Conservation (phyloP, 2,888 invertebrate genomes). For the Drosophila birchii region DNA sequence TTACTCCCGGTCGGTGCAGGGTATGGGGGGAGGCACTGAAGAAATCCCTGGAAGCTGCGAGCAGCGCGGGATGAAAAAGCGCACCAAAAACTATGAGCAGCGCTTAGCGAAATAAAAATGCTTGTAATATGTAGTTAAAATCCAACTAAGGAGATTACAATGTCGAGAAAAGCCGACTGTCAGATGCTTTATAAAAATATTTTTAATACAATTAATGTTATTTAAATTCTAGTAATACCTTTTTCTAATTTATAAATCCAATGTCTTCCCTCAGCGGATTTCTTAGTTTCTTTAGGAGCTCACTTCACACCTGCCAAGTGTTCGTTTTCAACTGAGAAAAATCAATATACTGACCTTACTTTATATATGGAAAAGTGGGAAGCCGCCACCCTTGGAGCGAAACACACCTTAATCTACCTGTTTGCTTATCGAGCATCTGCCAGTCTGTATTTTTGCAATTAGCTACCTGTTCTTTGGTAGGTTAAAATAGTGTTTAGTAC, state of each 20-base stretch:
- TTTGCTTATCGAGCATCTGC: constrained; percentile 34
- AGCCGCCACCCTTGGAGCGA: constrained; percentile 24
- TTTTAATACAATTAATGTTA: too few relatives aligned
- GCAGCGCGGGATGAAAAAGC: constrained; percentile 64
- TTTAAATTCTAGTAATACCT: background rate
- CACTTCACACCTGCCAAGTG: constrained; percentile 29
- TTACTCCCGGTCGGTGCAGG: background rate
- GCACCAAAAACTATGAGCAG: constrained; percentile 74
- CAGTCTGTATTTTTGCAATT: constrained; percentile 15
- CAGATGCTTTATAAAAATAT: constrained; percentile 18
- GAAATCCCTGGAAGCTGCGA: constrained; percentile 8
- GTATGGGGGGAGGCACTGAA: background rate
- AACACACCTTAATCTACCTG: constrained; percentile 32
- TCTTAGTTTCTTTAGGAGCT: background rate
- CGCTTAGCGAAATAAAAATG: constrained; percentile 71
- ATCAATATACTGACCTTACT: constrained; percentile 24
- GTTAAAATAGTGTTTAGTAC: background rate
- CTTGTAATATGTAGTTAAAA: constrained; percentile 75
- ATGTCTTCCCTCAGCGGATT: background rate
- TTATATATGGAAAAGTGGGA: constrained; percentile 11
- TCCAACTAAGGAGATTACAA: constrained; percentile 19
- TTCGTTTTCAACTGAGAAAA: constrained; percentile 26
- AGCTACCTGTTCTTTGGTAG: constrained; percentile 13
- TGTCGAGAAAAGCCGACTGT: background rate
- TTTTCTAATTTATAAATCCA: background rate